Evolutionary conservation across 1,140 invertebrate genomes (phyloP), one percentile per base, ranked within the genome.

Genomic region (Melitaea cinxia): DNA sequence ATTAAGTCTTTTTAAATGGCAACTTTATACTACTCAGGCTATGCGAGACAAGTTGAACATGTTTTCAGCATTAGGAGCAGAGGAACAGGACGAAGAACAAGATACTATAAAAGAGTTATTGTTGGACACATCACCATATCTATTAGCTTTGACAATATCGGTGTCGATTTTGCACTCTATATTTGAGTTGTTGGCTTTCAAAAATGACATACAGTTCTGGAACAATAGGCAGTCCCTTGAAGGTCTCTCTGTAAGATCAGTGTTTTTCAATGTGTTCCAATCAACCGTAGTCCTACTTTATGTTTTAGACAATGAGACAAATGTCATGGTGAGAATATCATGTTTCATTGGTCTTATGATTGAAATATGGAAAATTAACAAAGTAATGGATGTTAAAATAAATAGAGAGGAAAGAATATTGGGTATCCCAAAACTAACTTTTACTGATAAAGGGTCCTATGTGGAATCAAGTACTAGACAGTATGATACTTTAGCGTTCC

Each of bases 121-220:
- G 52, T 88, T 99, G 14, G 99, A 99, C 79, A 99, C 99, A 0
- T 99, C 98, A 85, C 97, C 98, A 0, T 98, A 99, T 85, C 92
- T 99, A 19, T 91, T 99, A 12, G 98, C 93, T 28, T 83, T 99
- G 35, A 99, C 99, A 10, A 94, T 99, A 58, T 92, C 95, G 61
- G 95, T 99, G 0, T 99, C 99, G 2, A 94, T 99, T 28, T 92
- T 99, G 2, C 99, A 99, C 91, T 99, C 97, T 72, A 94, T 99
- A 47, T 99, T 99, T 92, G 99, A 99, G 89, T 95, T 99, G 75
- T 92, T 99, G 26, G 99, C 99, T 54, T 99, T 99, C 88, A 99
- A 99, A 93, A 99, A 99, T 93, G 98, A 99, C 91, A 99, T 99
- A 80, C 99, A 99, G 91, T 99, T 99, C 85, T 99, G 99, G 99